Conservation (phyloP, 1,140 invertebrate genomes). For the Lithobius niger region DNA sequence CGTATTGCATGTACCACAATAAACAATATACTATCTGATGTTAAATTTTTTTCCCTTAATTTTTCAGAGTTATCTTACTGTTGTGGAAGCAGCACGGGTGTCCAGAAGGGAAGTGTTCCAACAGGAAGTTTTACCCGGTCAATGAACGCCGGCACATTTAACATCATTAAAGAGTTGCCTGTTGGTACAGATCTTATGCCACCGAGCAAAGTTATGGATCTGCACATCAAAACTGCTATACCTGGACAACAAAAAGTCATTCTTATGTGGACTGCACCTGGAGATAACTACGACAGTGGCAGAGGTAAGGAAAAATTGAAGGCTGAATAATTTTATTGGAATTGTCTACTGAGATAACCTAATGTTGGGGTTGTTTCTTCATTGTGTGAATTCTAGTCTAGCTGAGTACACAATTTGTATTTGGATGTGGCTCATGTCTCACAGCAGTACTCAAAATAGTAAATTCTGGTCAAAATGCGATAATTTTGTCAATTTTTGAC, state of each 20-base stretch:
- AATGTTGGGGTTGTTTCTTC: no score
- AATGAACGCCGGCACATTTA: background rate
- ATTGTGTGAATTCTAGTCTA: no score
- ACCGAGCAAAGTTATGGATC: slow-evolving; percentile 19
- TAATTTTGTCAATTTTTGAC: no score
- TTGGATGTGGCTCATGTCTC: no score
- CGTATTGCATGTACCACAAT: no score
- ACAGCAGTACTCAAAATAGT: no score
- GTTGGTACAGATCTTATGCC: slow-evolving; percentile 18
- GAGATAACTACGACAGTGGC: slow-evolving; percentile 26
- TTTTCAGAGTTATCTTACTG: background rate
- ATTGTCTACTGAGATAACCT: no score
- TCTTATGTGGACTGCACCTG: slow-evolving; percentile 41
- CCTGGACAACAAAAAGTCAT: slow-evolving; percentile 29
- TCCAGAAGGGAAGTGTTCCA: background rate
- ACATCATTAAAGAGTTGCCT: slow-evolving; percentile 6
- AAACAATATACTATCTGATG: no score
- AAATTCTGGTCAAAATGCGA: no score
- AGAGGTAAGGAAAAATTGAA: slow-evolving; percentile 11
- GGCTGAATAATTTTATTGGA: no score
- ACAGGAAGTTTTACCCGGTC: slow-evolving; percentile 16
- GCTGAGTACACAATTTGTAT: no score
- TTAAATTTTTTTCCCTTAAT: background rate
- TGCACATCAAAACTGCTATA: slow-evolving; percentile 25
- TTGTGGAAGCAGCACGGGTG: background rate